Percentiles rank a stretch among this genome's conserved stretches.
Evolutionary conservation across 2,888 invertebrate species (phyloP).

Genomic region (Diogma glabrata): DNA sequence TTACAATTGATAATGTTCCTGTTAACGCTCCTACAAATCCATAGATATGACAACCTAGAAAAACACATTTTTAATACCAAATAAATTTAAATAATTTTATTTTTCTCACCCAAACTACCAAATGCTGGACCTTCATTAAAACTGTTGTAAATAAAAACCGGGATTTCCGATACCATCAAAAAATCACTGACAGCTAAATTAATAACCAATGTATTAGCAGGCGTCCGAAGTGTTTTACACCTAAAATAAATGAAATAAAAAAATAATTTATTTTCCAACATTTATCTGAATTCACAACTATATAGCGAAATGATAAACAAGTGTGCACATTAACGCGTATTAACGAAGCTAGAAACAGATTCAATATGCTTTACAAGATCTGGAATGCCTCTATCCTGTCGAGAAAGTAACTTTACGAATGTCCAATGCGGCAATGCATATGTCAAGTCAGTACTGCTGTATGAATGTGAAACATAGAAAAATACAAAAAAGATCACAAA

Average conservation of each 20-base stretch:
- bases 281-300: too few species aligned
- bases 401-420: too few species aligned
- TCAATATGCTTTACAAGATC: too few species aligned
- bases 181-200: conserved; percentile 68
- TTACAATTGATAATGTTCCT: conserved; percentile 70
- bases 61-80: background rate
- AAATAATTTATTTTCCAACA: background rate
- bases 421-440: too few species aligned
- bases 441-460: too few species aligned
- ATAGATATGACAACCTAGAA: conserved; percentile 63
- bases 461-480: too few species aligned
- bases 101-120: conserved; percentile 51
- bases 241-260: conserved; percentile 37
- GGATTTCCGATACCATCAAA: conserved; percentile 58
- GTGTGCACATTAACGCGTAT: too few species aligned
- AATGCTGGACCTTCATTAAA: conserved; percentile 58
- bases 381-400: too few species aligned
- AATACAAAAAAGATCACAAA: too few species aligned
- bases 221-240: conserved; percentile 56
- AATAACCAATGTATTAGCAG: conserved; percentile 61
- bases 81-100: too few species aligned
- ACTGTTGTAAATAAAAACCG: conserved; percentile 64
- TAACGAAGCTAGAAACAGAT: too few species aligned
- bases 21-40: conserved; percentile 71
- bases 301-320: too few species aligned